Conservation (phyloP, 2,113 vertebrate species). For the Microcebus ravelobensis region DNA sequence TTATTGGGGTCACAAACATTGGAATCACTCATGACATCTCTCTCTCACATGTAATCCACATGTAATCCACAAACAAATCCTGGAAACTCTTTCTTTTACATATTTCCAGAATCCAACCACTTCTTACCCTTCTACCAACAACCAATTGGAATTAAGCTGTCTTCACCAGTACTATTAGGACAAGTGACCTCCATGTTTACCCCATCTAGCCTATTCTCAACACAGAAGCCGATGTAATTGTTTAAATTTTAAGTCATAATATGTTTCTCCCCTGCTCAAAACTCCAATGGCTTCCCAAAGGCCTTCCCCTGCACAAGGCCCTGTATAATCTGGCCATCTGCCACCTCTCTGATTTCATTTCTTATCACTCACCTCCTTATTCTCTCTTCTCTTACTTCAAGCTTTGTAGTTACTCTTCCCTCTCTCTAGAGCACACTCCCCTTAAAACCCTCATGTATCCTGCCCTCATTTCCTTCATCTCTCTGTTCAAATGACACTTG, state of each 20-base stretch:
- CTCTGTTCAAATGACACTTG: not conserved
- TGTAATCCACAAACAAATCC: not conserved
- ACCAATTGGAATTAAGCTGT: not conserved
- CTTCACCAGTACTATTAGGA: not conserved
- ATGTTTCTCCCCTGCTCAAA: not conserved
- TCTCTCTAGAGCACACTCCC: not conserved
- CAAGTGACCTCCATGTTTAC: not conserved
- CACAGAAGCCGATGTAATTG: not conserved
- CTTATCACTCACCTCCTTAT: not conserved
- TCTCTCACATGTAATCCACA: not conserved
- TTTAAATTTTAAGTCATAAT: not conserved
- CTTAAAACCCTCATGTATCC: not conserved
- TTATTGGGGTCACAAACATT: not conserved
- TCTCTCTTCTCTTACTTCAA: not conserved
- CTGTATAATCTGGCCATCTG: rapidly evolving
- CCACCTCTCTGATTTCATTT: not conserved
- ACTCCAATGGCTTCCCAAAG: not conserved
- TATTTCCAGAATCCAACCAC: not conserved
- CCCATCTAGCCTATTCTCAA: not conserved
- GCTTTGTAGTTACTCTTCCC: not conserved
- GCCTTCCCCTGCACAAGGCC: not conserved
- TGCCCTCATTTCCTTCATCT: not conserved
- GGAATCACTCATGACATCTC: not conserved
- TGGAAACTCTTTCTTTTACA: not conserved
- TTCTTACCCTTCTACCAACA: not conserved